phyloP scores from a whole-genome alignment of 2,113 vertebrate genomes.

The Aptenodytes forsteri region DNA sequence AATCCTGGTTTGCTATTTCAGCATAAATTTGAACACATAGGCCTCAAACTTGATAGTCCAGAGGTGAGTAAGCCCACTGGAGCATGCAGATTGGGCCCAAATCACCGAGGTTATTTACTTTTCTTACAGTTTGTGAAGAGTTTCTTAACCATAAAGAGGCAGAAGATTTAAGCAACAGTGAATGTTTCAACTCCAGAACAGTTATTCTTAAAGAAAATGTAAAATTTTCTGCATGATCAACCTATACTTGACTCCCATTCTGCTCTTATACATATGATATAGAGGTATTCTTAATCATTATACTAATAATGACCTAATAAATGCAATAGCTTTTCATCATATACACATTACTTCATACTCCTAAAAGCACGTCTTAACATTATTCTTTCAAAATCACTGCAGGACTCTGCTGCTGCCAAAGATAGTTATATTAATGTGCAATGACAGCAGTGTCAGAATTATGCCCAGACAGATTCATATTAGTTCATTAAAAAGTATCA shows the following conservation, averaged over 20 bases:
- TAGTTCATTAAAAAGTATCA: neutral
- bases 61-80: neutral
- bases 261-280: neutral
- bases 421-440: neutral
- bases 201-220: neutral
- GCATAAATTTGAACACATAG: neutral
- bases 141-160: neutral
- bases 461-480: neutral
- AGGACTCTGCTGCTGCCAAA: neutral
- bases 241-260: neutral
- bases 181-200: neutral
- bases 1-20: neutral
- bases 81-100: neutral
- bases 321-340: neutral
- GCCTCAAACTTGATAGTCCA: neutral
- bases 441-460: neutral
- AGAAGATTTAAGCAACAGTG: neutral
- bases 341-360: neutral
- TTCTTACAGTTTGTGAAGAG: neutral
- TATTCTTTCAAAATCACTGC: neutral
- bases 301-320: neutral
- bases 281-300: neutral
- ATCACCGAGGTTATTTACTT: neutral
- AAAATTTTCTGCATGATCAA: neutral
- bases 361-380: neutral